Evolutionary conservation across 2,888 invertebrate genomes (phyloP), one percentile per base, ranked within the genome.

Genomic region (Cheilosia pagana): DNA sequence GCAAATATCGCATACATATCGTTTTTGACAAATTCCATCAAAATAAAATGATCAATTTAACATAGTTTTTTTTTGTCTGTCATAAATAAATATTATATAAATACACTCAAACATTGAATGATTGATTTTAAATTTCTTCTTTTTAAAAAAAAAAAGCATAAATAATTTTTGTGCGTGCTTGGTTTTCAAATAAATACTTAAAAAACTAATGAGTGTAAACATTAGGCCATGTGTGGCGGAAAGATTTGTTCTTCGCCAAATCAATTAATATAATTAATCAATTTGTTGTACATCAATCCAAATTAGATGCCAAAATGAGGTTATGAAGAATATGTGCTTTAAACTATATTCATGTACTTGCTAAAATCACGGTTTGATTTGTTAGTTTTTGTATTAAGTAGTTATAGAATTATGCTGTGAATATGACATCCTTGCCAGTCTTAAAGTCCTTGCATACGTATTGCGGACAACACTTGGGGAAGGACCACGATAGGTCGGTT

Each of bases 381-480:
- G n/a, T 72, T 50, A 39, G 74, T 14, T 60, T 59, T 41, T 50
- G 10, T 62, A 31, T 19, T 10, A 60, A 12, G 16, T 39, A 28
- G 10, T 39, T 39, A 35, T 10, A n/a, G 2, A 57, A 48, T 76
- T 90, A 91, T 87, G 89, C 87, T 68, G 91, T 89, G 81, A 91
- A 87, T 45, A 91, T 88, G 31, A 91, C 87, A 79, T 90, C 89
- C 81, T 91, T 89, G 88, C 91, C 91, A 68, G 91, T 91, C 87
- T 91, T 91, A 41, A 90, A 91, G 86, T 91, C 91, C 68, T 88
- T 89, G 81, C 91, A 91, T 78, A 91, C 89, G 86, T 89, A 91
- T 86, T 91, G 91, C 41, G 91, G 90, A 88, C 91, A 91, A 65
- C 91, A 91, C 85, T 91, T 91, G 87, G 91, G 91, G 87, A 90